phyloP scores from a whole-genome alignment of 2,797 vertebrate species.

The Silurus lanzhouensis region DNA sequence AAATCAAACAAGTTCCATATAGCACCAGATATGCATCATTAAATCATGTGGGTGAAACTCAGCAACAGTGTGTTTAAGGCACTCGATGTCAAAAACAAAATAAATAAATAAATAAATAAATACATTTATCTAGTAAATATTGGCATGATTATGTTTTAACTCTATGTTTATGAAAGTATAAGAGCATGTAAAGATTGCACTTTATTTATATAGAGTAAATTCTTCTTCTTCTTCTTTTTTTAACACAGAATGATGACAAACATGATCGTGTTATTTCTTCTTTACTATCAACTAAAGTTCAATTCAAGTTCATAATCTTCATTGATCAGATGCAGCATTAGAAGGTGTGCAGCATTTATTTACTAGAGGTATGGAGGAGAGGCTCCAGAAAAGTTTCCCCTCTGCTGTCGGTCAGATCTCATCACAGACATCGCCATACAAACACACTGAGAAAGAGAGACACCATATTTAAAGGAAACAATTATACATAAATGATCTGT shows the following conservation, averaged over 20 bases:
- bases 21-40: constrained; percentile 57
- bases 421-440: constrained; percentile 88
- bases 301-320: constrained; percentile 7
- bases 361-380: constrained; percentile 46
- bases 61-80: constrained; percentile 53
- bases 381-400: background rate
- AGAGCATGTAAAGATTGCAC: constrained; percentile 58
- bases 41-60: constrained; percentile 42
- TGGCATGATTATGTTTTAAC: constrained; percentile 50
- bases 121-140: constrained; percentile 50
- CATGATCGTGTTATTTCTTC: background rate
- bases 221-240: background rate
- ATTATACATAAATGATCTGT: too few species aligned
- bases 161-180: constrained; percentile 34
- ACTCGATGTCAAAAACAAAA: constrained; percentile 45
- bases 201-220: constrained; percentile 22
- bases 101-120: constrained; percentile 27
- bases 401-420: constrained; percentile 2
- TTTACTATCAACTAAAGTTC: background rate
- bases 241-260: constrained; percentile 34
- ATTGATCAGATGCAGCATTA: constrained; percentile 50
- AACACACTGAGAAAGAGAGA: constrained; percentile 76
- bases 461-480: background rate
- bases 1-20: constrained; percentile 44
- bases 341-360: constrained; percentile 56